Conservation (phyloP, 2,113 vertebrate genomes). For the Carettochelys insculpta region DNA sequence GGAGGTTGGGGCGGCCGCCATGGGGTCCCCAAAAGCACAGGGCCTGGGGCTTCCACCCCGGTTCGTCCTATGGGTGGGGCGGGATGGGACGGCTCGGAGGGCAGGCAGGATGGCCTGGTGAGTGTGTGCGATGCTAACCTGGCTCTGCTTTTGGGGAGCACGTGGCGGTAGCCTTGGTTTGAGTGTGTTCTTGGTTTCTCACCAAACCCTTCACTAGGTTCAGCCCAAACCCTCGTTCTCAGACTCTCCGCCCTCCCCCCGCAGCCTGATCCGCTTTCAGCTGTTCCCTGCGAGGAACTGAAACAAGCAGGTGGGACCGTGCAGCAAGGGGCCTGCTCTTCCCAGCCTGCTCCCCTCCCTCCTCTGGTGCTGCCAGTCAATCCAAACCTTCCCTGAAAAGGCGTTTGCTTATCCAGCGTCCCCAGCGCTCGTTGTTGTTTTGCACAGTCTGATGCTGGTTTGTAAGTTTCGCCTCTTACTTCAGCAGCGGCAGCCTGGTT, state of each 20-base stretch:
- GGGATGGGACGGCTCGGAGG: too few relatives aligned
- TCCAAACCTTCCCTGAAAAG: background rate
- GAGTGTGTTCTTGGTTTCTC: background rate
- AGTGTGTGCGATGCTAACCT: background rate
- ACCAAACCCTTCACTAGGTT: background rate
- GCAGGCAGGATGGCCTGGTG: background rate
- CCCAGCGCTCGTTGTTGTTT: background rate
- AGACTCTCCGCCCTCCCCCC: background rate
- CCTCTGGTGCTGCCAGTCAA: background rate
- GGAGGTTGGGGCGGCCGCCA: too few relatives aligned
- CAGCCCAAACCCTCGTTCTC: background rate
- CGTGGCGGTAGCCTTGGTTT: rapidly evolving
- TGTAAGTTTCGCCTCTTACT: background rate
- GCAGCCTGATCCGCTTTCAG: background rate
- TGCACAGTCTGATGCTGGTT: background rate
- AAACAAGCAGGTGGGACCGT: background rate
- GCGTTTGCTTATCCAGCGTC: background rate
- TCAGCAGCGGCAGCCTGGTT: background rate
- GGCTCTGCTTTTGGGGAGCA: background rate
- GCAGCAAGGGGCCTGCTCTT: background rate
- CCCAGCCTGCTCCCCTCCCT: background rate
- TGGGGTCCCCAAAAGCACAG: too few relatives aligned
- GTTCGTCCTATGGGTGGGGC: too few relatives aligned
- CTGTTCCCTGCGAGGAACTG: rapidly evolving
- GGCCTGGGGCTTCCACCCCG: too few relatives aligned